phyloP scores from a whole-genome alignment of 2,113 vertebrate genomes.

The Phylloscopus whistleri region DNA sequence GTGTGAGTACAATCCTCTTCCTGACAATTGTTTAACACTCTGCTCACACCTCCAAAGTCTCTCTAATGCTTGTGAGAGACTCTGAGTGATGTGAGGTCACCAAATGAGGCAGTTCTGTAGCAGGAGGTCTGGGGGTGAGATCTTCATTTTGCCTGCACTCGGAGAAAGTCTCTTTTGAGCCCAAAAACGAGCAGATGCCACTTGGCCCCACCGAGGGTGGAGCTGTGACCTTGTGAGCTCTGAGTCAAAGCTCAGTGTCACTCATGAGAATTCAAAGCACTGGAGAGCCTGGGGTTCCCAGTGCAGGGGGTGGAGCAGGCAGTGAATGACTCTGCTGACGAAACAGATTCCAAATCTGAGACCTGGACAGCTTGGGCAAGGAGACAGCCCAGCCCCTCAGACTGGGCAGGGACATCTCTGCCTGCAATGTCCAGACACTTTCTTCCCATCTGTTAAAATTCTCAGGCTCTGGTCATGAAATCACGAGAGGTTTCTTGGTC shows the following conservation, averaged over 20 bases:
- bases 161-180: not conserved
- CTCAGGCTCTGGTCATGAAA: fast-evolving
- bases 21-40: not conserved
- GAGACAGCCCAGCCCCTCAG: not conserved
- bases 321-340: not conserved
- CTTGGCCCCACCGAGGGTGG: not conserved
- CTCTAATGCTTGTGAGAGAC: not conserved
- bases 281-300: not conserved
- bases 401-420: fast-evolving
- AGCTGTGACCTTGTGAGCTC: not conserved
- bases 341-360: not conserved
- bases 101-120: not conserved
- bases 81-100: not conserved
- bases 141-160: not conserved
- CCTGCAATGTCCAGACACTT: fast-evolving
- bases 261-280: not conserved
- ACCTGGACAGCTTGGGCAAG: not conserved
- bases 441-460: fast-evolving
- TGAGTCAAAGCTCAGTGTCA: not conserved
- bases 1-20: not conserved
- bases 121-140: not conserved
- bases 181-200: fast-evolving
- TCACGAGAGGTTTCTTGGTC: fast-evolving
- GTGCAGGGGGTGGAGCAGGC: not conserved
- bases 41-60: not conserved